phyloP scores from a whole-genome alignment of 2,888 invertebrate species.

The Calameuta idolon region DNA sequence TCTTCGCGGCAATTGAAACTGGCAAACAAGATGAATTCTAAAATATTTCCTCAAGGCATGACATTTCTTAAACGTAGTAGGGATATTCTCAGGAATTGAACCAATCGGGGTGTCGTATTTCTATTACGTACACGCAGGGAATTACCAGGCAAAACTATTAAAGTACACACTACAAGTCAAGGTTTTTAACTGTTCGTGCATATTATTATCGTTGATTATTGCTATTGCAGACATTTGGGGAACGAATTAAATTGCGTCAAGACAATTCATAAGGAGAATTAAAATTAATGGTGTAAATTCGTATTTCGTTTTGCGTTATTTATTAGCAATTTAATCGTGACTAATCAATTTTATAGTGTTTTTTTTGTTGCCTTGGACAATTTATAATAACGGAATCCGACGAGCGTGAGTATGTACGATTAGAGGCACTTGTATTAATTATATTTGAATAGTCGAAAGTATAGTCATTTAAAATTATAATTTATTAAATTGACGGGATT shows the following conservation, averaged over 20 bases:
- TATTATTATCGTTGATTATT: not conserved
- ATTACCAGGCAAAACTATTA: conserved; percentile 11
- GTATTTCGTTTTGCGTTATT: not conserved
- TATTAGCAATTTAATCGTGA: not conserved
- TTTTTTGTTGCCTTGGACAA: not conserved
- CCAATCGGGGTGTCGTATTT: conserved; percentile 1
- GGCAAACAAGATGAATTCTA: conserved; percentile 15
- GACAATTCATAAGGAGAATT: not conserved
- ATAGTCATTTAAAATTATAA: not conserved
- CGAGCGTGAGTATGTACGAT: not conserved
- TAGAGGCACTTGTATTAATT: not conserved
- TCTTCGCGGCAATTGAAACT: conserved; percentile 38
- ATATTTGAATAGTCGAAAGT: not conserved
- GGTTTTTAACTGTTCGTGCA: conserved; percentile 6
- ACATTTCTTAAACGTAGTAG: conserved; percentile 16
- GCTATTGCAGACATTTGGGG: not conserved
- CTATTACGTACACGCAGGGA: conserved; percentile 10
- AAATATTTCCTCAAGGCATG: conserved; percentile 20
- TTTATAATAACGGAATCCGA: not conserved
- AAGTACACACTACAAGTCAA: conserved; percentile 16
- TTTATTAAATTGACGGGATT: not conserved
- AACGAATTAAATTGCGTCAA: not conserved
- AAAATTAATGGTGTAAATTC: not conserved
- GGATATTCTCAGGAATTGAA: conserved; percentile 10
- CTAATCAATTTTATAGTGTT: not conserved